These are phyloP conservation scores for Caenorhabditis auriculariae DNA, from an alignment of 2,888 invertebrate genomes.

Conservation along the genomic window DNA sequence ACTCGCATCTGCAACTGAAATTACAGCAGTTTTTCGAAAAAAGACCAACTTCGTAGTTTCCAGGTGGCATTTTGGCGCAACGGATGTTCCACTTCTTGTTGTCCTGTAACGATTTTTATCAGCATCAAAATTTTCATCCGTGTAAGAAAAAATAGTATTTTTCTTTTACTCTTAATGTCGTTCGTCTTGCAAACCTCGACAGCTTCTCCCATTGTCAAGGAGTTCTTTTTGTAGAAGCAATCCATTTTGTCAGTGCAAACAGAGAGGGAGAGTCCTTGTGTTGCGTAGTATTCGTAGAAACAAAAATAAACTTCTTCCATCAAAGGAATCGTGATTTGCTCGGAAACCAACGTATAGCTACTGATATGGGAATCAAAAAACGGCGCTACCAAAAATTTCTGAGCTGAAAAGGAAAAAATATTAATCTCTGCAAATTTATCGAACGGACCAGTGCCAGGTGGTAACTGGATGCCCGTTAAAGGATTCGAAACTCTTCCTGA, in stretches of 20 bases:
- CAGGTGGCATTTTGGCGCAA: constrained; percentile 45
- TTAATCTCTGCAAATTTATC: not conserved
- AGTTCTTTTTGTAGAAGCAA: constrained; percentile 48
- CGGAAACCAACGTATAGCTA: constrained; percentile 42
- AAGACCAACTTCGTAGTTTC: constrained; percentile 39
- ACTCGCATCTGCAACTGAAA: constrained; percentile 41
- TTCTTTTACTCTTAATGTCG: not conserved
- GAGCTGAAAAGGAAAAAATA: constrained; percentile 18
- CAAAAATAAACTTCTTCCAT: constrained; percentile 50
- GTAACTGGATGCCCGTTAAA: constrained; percentile 37
- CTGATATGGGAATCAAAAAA: constrained; percentile 38
- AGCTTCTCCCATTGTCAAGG: constrained; percentile 25
- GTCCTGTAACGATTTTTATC: constrained; percentile 18
- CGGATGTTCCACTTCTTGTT: constrained; percentile 50
- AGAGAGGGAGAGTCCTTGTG: constrained; percentile 37
- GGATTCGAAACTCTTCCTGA: constrained; percentile 45
- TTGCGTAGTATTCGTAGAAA: constrained; percentile 51
- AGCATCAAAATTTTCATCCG: not conserved
- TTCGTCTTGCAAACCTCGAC: constrained; percentile 18
- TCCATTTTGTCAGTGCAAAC: constrained; percentile 51
- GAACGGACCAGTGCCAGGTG: constrained; percentile 38
- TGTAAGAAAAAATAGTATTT: not conserved
- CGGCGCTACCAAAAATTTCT: constrained; percentile 42
- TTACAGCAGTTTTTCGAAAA: not conserved
- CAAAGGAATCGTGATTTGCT: constrained; percentile 28